phyloP scores from a whole-genome alignment of 2,888 invertebrate species.

The Calameuta idolon region DNA sequence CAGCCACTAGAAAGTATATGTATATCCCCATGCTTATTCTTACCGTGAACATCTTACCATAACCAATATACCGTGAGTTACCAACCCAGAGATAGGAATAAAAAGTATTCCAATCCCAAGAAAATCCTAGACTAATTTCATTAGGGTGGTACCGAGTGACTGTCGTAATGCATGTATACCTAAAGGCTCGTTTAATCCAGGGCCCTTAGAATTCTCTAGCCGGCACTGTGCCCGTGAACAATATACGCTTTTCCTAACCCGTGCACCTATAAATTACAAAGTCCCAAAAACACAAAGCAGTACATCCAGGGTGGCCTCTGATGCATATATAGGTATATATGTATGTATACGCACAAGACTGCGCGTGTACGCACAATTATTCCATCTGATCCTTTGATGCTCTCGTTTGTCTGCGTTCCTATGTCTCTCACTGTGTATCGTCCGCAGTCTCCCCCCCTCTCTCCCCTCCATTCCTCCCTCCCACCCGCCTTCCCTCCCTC shows the following conservation, averaged over 20 bases:
- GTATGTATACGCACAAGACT: neutral
- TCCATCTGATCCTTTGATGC: slow-evolving; percentile 3
- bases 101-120: neutral
- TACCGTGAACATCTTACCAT: neutral
- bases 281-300: neutral
- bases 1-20: neutral
- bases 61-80: neutral
- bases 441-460: neutral
- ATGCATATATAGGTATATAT: neutral
- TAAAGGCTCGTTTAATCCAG: neutral
- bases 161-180: neutral
- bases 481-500: too few species aligned
- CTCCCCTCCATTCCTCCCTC: too few species aligned
- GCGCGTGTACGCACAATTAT: neutral
- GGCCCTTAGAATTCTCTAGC: neutral
- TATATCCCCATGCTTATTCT: neutral
- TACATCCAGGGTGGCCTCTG: neutral
- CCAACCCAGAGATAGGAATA: neutral
- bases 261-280: slow-evolving; percentile 2
- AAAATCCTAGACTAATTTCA: neutral
- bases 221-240: neutral
- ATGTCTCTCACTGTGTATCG: neutral
- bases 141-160: neutral
- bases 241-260: neutral
- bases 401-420: neutral